These are phyloP conservation scores for Leucoma salicis DNA, from an alignment of 2,888 invertebrate genomes.

Conservation along the genomic window DNA sequence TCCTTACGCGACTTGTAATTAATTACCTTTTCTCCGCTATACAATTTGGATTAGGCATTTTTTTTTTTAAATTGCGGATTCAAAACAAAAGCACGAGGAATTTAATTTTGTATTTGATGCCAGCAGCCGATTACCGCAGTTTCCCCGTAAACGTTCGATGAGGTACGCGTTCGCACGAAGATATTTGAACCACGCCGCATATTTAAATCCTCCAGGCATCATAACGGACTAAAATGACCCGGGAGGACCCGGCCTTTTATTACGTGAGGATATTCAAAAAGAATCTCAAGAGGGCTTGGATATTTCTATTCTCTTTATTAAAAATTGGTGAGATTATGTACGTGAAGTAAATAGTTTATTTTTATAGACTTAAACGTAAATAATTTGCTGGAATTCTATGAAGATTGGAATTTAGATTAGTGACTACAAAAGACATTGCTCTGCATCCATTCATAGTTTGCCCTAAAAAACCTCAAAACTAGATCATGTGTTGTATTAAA, in stretches of 20 bases:
- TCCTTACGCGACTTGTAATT: too few species aligned
- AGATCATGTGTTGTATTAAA: too few species aligned
- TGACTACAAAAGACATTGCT: too few species aligned
- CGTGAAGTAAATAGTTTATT: too few species aligned
- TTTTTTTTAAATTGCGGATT: too few species aligned
- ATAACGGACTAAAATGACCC: constrained; percentile 66
- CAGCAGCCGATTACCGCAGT: constrained; percentile 59
- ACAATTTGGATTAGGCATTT: too few species aligned
- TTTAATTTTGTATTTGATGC: constrained; percentile 60
- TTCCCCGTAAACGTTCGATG: constrained; percentile 39
- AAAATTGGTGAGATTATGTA: constrained; percentile 20
- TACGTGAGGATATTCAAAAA: constrained; percentile 48
- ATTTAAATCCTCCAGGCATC: constrained; percentile 71
- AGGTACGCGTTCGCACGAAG: constrained; percentile 53
- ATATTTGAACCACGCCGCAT: constrained; percentile 75
- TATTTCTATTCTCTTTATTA: constrained; percentile 34
- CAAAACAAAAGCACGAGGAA: constrained; percentile 13
- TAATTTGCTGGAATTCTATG: too few species aligned
- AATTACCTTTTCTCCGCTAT: too few species aligned
- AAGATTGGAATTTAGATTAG: too few species aligned
- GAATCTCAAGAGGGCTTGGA: constrained; percentile 27
- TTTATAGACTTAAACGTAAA: too few species aligned
- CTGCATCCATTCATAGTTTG: too few species aligned
- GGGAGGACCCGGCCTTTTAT: constrained; percentile 45
- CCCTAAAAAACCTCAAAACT: too few species aligned